phyloP scores from a whole-genome alignment of 2,888 invertebrate genomes.

The Phaonia tiefii region DNA sequence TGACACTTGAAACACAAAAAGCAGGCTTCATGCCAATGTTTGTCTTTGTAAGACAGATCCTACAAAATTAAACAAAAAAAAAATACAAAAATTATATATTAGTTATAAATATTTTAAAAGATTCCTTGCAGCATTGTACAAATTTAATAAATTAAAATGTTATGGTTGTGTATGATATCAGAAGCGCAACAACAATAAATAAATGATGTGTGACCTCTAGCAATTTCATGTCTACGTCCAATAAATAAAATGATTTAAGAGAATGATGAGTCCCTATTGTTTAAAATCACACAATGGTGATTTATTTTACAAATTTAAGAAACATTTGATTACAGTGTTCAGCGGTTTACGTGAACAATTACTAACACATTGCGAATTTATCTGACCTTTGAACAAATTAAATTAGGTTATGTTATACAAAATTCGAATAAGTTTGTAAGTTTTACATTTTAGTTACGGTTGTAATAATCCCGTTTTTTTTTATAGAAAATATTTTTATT shows the following conservation, averaged over 20 bases:
- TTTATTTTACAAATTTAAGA: slow-evolving; percentile 3
- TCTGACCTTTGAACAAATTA: too few relatives aligned
- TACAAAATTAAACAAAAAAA: slow-evolving; percentile 80
- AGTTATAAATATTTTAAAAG: not conserved
- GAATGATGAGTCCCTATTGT: not conserved
- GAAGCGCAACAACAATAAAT: not conserved
- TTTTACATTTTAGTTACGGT: too few relatives aligned
- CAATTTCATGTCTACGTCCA: slow-evolving; percentile 17
- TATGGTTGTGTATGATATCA: too few relatives aligned
- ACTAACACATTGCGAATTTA: too few relatives aligned
- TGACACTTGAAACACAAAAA: slow-evolving; percentile 99
- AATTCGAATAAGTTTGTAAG: too few relatives aligned
- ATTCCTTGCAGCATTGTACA: too few relatives aligned
- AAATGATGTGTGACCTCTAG: not conserved
- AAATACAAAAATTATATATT: slow-evolving; percentile 9
- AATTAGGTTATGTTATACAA: too few relatives aligned
- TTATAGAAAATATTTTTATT: too few relatives aligned
- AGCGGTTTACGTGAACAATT: too few relatives aligned
- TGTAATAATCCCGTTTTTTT: too few relatives aligned
- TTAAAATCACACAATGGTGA: slow-evolving; percentile 16
- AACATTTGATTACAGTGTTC: too few relatives aligned
- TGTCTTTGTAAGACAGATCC: slow-evolving; percentile 99
- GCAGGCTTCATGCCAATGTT: slow-evolving; percentile 99
- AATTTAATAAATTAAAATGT: too few relatives aligned
- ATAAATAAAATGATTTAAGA: not conserved